A percentile compares a stretch with the other conserved stretches of the same genome.
These are phyloP conservation scores for Semaprochilodus insignis DNA, from an alignment of 2,797 vertebrate genomes.

Conservation along the genomic window DNA sequence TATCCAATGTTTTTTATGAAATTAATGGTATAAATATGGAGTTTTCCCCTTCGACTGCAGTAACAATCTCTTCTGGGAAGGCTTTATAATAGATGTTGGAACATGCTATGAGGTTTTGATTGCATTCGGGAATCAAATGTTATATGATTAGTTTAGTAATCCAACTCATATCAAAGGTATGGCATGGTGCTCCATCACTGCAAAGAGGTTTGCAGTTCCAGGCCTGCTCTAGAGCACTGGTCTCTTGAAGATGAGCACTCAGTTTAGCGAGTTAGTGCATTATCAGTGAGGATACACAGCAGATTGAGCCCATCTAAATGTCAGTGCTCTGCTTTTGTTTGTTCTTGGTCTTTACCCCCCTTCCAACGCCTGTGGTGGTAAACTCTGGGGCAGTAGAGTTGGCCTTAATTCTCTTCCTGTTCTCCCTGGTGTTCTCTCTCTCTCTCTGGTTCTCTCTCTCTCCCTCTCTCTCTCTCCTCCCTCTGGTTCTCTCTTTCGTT, in stretches of 20 bases:
- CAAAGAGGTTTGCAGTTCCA: background rate
- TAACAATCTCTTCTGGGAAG: no score
- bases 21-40: background rate
- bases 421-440: constrained; percentile 31
- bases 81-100: no score
- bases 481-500: constrained; percentile 4
- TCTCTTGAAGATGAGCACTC: constrained; percentile 27
- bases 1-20: background rate
- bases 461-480: constrained; percentile 27
- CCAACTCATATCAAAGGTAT: background rate
- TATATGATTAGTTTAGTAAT: background rate
- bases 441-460: constrained; percentile 35
- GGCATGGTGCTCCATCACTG: background rate
- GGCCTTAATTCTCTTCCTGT: constrained; percentile 56
- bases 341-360: constrained; percentile 55
- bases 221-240: constrained; percentile 14
- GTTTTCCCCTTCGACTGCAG: background rate
- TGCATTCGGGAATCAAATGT: background rate
- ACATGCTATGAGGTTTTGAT: background rate
- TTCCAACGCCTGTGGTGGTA: constrained; percentile 55
- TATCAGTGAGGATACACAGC: constrained; percentile 55
- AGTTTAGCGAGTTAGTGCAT: constrained; percentile 38
- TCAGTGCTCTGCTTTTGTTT: constrained; percentile 62
- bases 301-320: constrained; percentile 63
- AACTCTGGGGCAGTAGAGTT: constrained; percentile 58